A percentile compares a stretch with the other conserved stretches of the same genome.
Conservation (phyloP, 2,113 vertebrate species). For the Hemicordylus capensis region DNA sequence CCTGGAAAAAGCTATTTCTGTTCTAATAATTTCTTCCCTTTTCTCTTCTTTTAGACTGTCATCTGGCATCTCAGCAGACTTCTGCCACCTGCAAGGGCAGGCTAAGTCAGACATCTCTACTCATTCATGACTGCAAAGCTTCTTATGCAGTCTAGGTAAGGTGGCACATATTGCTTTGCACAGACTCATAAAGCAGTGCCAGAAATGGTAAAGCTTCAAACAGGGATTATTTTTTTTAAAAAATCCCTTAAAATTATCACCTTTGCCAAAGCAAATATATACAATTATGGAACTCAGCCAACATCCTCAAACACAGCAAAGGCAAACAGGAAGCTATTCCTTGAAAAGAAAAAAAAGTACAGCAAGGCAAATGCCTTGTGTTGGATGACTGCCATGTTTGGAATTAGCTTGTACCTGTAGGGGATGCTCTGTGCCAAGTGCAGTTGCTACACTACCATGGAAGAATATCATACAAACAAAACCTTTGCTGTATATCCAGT, state of each 20-base stretch:
- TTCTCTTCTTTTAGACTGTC: constrained; percentile 47
- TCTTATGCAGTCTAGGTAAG: background rate
- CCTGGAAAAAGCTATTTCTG: constrained; percentile 26
- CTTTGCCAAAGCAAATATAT: constrained; percentile 17
- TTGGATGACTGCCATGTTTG: background rate
- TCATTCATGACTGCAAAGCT: background rate
- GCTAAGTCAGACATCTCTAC: constrained; percentile 10
- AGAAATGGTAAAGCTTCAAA: constrained; percentile 23
- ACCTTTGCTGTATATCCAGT: background rate
- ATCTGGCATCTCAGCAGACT: constrained; percentile 65
- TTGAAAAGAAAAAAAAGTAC: background rate
- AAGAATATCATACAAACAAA: background rate
- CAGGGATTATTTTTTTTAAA: no score
- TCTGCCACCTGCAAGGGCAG: constrained; percentile 45
- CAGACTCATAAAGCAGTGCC: background rate
- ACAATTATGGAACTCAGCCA: background rate
- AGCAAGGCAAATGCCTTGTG: background rate
- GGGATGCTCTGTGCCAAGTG: constrained; percentile 26
- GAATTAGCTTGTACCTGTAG: constrained; percentile 1
- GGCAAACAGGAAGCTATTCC: background rate
- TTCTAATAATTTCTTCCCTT: constrained; percentile 7
- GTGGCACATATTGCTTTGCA: constrained; percentile 9
- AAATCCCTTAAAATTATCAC: background rate
- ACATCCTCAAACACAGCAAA: background rate
- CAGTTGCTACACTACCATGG: background rate